A percentile compares a stretch with the other conserved stretches of the same genome.
These are phyloP conservation scores for Harlomillsia oculata DNA, from an alignment of 1,140 invertebrate genomes.

Conservation along the genomic window DNA sequence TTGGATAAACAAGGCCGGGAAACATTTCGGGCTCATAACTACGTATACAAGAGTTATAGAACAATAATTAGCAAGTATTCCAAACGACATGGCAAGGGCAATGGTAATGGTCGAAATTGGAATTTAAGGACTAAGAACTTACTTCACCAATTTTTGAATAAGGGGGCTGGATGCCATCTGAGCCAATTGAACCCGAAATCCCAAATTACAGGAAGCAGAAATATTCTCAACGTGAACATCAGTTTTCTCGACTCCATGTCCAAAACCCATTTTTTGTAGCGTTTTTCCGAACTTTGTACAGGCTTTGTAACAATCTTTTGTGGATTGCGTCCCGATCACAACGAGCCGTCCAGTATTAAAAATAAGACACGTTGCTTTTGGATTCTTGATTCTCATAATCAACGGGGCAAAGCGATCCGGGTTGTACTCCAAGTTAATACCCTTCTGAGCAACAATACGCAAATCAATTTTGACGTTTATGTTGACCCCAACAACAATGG, in stretches of 20 bases:
- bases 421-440: slow-evolving; percentile 52
- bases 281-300: slow-evolving; percentile 51
- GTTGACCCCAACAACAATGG: slow-evolving; percentile 44
- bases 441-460: slow-evolving; percentile 47
- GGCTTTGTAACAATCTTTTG: slow-evolving; percentile 46
- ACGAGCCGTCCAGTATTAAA: slow-evolving; percentile 53
- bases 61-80: not conserved
- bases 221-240: slow-evolving; percentile 30
- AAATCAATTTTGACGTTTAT: slow-evolving; percentile 40
- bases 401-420: slow-evolving; percentile 52
- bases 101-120: no score
- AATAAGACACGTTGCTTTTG: slow-evolving; percentile 50
- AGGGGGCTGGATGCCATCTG: not conserved
- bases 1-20: slow-evolving; percentile 15
- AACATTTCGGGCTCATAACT: slow-evolving; percentile 25
- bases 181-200: slow-evolving; percentile 9
- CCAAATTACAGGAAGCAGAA: slow-evolving; percentile 7
- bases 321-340: slow-evolving; percentile 51
- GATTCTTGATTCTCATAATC: slow-evolving; percentile 50
- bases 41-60: not conserved
- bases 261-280: slow-evolving; percentile 51
- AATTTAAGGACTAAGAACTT: not conserved
- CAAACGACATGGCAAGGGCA: not conserved
- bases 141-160: slow-evolving; percentile 1
- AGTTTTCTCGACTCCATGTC: not conserved